Evolutionary conservation across 1,140 invertebrate genomes (phyloP), one percentile per base, ranked within the genome.

Genomic region (Pantala flavescens): DNA sequence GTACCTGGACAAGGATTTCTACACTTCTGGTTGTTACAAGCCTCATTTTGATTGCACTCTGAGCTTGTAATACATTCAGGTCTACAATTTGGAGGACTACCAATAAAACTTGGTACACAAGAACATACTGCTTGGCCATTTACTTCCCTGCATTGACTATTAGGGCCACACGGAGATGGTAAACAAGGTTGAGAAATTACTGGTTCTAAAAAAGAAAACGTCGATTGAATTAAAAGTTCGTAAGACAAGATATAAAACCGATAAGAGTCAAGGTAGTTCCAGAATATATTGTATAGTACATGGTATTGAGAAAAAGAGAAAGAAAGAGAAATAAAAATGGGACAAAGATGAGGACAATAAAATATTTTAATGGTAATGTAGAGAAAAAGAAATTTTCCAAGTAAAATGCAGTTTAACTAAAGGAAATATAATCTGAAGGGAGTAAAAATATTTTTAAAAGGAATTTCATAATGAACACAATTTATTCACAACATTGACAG

Each of bases 61-160:
- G 85, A 84, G 77, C 87, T 87, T 16, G 85, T 82, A 23, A 86
- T 81, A 78, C 87, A 88, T 80, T 88, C 87, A 16, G 87, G 87
- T 78, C 86, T 79, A 80, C 88, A 89, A 76, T 82, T 78, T 75
- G 87, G 87, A 71, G 89, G 88, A 78, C 85, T 87, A 49, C 89
- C 89, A 73, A 85, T 85, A 79, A 84, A 89, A 42, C 85, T 85
- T n/a, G 82, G 81, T 23, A 88, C 83, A 79, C 89, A 90, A 70
- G 85, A 84, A 78, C 89, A 90, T 11, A 87, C 84, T 11, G 86
- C 85, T 79, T 86, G 84, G 24, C 86, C 87, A 77, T 85, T 84
- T 23, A 87, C 90, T 80, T 88, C 91, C 79, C 81, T 89, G 83
- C 93, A 95, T 75, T 93, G 83, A 70, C 89, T 82, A 78, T 89